Evolutionary conservation across 2,113 vertebrate genomes (phyloP).

Genomic region (Rhegmatorhina hoffmannsi): DNA sequence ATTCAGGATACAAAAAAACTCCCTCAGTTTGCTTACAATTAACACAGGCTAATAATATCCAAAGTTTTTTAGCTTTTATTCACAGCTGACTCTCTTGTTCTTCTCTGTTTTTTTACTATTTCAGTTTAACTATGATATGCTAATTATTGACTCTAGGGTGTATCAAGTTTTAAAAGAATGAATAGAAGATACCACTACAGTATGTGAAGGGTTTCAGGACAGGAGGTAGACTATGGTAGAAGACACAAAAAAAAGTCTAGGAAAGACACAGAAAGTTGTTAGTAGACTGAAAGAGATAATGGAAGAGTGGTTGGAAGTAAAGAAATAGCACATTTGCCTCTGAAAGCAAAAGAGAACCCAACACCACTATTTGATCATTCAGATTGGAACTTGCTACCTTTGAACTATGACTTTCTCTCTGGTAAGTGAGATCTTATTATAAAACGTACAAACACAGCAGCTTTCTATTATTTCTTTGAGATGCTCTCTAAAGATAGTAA

Average conservation of each 20-base stretch:
- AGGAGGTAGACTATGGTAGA: rapidly evolving
- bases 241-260: neutral
- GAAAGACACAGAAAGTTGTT: neutral
- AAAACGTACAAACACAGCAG: neutral
- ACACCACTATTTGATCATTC: neutral
- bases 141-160: neutral
- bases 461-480: neutral
- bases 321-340: neutral
- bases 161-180: neutral
- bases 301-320: neutral
- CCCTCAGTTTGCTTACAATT: neutral
- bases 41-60: neutral
- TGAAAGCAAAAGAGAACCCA: neutral
- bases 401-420: neutral
- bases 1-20: neutral
- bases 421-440: neutral
- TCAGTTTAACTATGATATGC: neutral
- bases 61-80: neutral
- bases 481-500: neutral
- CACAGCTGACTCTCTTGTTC: neutral
- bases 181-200: neutral
- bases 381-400: neutral
- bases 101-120: neutral
- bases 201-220: neutral
- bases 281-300: neutral